Evolutionary conservation across 2,797 vertebrate genomes (phyloP), one percentile per base, ranked within the genome.

Genomic region (Lithobates pipiens): DNA sequence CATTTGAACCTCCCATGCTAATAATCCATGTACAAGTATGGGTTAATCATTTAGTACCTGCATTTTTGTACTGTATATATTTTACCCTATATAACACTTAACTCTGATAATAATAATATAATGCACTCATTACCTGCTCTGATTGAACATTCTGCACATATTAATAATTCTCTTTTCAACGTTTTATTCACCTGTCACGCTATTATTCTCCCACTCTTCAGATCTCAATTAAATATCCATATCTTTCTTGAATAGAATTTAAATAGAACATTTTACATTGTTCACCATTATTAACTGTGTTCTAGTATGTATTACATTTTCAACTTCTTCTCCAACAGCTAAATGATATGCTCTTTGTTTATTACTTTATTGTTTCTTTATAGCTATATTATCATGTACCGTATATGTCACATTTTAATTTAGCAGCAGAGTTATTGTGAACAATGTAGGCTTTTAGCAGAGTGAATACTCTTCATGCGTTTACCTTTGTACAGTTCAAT

Each of bases 211-310:
- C 29, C 15, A 21, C 15, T 70, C 65, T 54, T 70, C 18, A 70
- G 21, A 80, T 80, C 65, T 80, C 77, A 70, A 80, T 70, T 80
- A 70, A 80, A 44, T 78, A 78, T 44, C 57, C 76, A 67, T 67
- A 39, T 65, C 23, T n/a, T 39, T 44, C 8, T 61, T 1, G 25
- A 15, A 32, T 50, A 70, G 25, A 21, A 79, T 69, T 79, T 21
- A 21, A 32, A 11, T 15, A 8, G 42, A 80, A 54, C 27, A 80
- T 69, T 32, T 80, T 68, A 67, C 27, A 69, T 78, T 80, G 65
- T 70, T 80, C 67, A 70, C 18, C 27, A 50, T 27, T 70, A 80
- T 69, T 67, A 67, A 39, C 36, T 39, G 65, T 46, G 25, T 68
- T 46, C 39, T 69, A 15, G 7, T 69, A 54, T 80, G 18, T 23